Percentiles rank a stretch among this genome's conserved stretches.
phyloP scores from a whole-genome alignment of 2,888 invertebrate species.

The Apantesis nais region DNA sequence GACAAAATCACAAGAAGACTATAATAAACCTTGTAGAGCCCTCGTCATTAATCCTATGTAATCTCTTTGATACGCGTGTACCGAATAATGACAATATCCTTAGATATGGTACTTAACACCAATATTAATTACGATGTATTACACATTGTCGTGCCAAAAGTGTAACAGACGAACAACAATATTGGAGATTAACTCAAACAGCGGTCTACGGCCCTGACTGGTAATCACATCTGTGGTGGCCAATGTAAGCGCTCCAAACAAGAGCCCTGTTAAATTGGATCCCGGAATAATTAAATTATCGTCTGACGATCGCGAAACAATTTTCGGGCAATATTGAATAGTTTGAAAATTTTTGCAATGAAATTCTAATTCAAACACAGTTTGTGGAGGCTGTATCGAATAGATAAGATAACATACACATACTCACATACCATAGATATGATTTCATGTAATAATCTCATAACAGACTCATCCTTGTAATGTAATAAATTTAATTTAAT shows the following conservation, averaged over 20 bases:
- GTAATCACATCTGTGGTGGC: conserved; percentile 54
- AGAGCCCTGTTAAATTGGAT: conserved; percentile 56
- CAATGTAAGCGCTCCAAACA: conserved; percentile 54
- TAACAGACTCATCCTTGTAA: too few relatives aligned
- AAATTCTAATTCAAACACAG: too few relatives aligned
- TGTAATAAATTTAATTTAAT: too few relatives aligned
- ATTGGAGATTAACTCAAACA: conserved; percentile 51
- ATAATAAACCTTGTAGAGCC: conserved; percentile 1
- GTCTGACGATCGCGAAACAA: conserved; percentile 69
- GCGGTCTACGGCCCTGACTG: conserved; percentile 32
- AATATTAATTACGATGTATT: conserved; percentile 31
- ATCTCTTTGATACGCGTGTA: conserved; percentile 8
- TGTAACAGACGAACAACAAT: conserved; percentile 42
- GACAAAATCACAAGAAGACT: background rate
- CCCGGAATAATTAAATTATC: conserved; percentile 72
- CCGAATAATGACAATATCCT: conserved; percentile 8
- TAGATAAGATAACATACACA: too few relatives aligned
- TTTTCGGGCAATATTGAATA: conserved; percentile 72
- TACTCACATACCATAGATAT: too few relatives aligned
- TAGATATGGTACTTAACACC: conserved; percentile 20
- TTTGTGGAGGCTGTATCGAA: too few relatives aligned
- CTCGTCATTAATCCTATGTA: conserved; percentile 8
- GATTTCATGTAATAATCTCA: too few relatives aligned
- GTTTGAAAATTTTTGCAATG: too few relatives aligned
- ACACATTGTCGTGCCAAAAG: conserved; percentile 25